Evolutionary conservation across 2,113 vertebrate species (phyloP), one percentile per base, ranked within the genome.

Genomic region (Corythaixoides concolor): DNA sequence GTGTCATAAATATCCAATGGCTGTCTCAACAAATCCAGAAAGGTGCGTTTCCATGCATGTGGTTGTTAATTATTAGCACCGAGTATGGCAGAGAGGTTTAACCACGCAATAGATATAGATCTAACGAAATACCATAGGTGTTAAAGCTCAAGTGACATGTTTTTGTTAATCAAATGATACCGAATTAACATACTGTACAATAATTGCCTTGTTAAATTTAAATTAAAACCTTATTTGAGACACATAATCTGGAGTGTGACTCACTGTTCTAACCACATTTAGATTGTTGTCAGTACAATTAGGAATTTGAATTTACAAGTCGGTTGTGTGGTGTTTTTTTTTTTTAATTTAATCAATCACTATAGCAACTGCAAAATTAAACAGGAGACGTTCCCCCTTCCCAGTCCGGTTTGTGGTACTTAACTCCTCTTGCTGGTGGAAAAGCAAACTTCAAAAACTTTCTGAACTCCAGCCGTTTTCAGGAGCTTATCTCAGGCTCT

Each of bases 251-350:
- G 95, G 97, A 95, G 95, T 89, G 95, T 85, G 93, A 96, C 75
- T 97, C 96, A 88, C 89, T 95, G 92, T 92, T 97, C 97, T 81
- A 92, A 88, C 89, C 96, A 86, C 96, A 96, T 89, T 89, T 86
- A 95, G 97, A 96, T 89, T 96, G 94, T 97, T 97, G 97, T 97
- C 95, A 93, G 98, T 80, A 95, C 97, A 98, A 98, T 97, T 91
- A 97, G 94, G 96, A 95, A 82, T 95, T 95, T 78, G 96, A 97
- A 96, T 96, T 98, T 97, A 93, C 95, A 97, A 98, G 96, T 69
- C 60, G 56, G 9, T 8, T 15, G 13, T 21, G 24, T 52, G 50
- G 50, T 26, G 80, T 67, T 50, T 67, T 64, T 79, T 84, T 67
- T 50, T 67, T 64, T 79, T 80, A 86, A 93, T 94, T 95, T 85